Base-by-base conservation (phyloP, 1,140 invertebrate species). In the Drosophila nebulosa region DNA sequence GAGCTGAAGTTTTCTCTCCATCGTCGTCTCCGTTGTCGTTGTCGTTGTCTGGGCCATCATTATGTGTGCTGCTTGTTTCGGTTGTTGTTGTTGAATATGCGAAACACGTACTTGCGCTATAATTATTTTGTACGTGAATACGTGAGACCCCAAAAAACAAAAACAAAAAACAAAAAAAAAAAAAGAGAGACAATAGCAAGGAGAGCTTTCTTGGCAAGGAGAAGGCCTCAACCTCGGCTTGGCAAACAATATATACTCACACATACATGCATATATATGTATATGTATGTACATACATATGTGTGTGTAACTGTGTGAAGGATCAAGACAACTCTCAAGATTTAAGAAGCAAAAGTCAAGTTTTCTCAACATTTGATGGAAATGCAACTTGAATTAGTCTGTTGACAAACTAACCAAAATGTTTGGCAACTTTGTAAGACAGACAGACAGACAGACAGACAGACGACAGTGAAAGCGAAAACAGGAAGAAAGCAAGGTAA, bases 81-180 rank as follows among this genome's bases (percentile, higher is more conserved):
- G 24, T 24, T 24, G 2, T 24, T 24, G 24, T n/a, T n/a, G 74
- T 80, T 65, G 61, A 62, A 68, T 73, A 86, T 86, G 70, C 83
- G 50, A 55, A 27, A 88, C 83, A 86, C 83, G 83, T 86, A 83
- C 69, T 86, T 86, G 83, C 83, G 83, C 83, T 86, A 86, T 86
- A 86, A 86, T 86, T 86, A 86, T 88, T 86, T 86, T 66, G 83
- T 88, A 86, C 83, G 83, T 86, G 83, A 74, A 78, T 55, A 66
- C 74, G 72, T 70, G 78, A 63, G 74, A 42, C 56, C 74, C 55
- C 30, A 35, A 51, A 36, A 26, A 76, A 30, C n/a, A n/a, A n/a
- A n/a, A n/a, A n/a, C n/a, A n/a, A n/a, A n/a, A n/a, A n/a, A n/a
- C n/a, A n/a, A n/a, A n/a, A n/a, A n/a, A n/a, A n/a, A n/a, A n/a